Evolutionary conservation across 2,888 invertebrate genomes (phyloP).

Genomic region (Opisthograptis luteolata): DNA sequence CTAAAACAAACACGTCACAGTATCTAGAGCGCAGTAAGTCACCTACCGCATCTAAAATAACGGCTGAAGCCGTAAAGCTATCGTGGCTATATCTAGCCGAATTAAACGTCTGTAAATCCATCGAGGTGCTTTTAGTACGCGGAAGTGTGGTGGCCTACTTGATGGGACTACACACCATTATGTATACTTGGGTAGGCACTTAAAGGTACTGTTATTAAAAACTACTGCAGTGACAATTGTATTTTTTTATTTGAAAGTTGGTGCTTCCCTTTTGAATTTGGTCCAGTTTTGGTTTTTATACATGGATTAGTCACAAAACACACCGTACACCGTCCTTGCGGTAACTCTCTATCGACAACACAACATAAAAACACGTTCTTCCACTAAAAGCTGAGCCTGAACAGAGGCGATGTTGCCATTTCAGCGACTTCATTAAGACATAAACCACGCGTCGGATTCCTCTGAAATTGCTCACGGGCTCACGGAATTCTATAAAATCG

Average conservation of each 20-base stretch:
- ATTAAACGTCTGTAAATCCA: slow-evolving; percentile 73
- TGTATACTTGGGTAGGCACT: not conserved
- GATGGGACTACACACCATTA: no score
- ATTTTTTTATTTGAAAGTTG: no score
- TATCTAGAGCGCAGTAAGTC: slow-evolving; percentile 34
- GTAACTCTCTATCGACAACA: slow-evolving; percentile 18
- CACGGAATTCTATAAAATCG: slow-evolving; percentile 59
- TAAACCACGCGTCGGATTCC: slow-evolving; percentile 76
- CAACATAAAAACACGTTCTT: slow-evolving; percentile 24
- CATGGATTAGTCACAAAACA: no score
- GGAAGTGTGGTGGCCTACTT: slow-evolving; percentile 65
- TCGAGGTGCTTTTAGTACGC: slow-evolving; percentile 65
- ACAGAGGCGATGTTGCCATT: slow-evolving; percentile 27
- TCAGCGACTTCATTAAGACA: slow-evolving; percentile 58
- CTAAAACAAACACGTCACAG: slow-evolving; percentile 17
- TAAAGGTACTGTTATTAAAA: no score
- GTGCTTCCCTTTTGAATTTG: no score
- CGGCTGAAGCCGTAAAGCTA: slow-evolving; percentile 57
- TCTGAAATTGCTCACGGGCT: slow-evolving; percentile 59
- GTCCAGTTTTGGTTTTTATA: no score
- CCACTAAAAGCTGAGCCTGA: slow-evolving; percentile 16
- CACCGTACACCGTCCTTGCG: slow-evolving; percentile 2
- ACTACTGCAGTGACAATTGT: no score
- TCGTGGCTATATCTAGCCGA: slow-evolving; percentile 63
- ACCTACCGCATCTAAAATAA: slow-evolving; percentile 37